Percentiles rank a stretch among this genome's conserved stretches.
Evolutionary conservation across 2,888 invertebrate genomes (phyloP).

Genomic region (Graphium colonna): DNA sequence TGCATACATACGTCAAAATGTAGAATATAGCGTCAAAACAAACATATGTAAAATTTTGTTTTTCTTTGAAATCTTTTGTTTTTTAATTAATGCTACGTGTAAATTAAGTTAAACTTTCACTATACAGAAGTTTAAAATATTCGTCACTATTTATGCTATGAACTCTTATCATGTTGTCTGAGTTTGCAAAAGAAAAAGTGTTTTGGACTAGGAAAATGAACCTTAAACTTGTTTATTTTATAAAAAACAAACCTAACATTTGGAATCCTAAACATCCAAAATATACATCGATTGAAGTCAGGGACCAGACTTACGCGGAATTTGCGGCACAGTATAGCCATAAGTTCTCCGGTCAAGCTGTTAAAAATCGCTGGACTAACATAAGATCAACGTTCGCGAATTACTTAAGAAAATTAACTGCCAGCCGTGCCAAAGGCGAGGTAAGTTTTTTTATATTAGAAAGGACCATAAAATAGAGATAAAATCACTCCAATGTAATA

Average conservation of each 20-base stretch:
- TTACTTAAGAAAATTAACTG: slow-evolving; percentile 62
- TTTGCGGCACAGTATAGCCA: slow-evolving; percentile 64
- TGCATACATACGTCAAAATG: no score
- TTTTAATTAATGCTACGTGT: no score
- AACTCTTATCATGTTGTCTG: slow-evolving; percentile 68
- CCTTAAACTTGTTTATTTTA: slow-evolving; percentile 62
- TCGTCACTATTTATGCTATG: no score
- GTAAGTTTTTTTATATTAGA: slow-evolving; percentile 32
- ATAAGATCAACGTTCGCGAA: slow-evolving; percentile 67
- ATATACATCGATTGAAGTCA: slow-evolving; percentile 54
- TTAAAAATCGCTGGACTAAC: slow-evolving; percentile 72
- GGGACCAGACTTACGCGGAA: slow-evolving; percentile 62
- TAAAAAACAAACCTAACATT: slow-evolving; percentile 58
- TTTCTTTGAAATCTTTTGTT: no score
- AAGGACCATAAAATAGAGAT: no score
- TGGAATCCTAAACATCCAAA: slow-evolving; percentile 71
- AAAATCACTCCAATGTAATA: no score
- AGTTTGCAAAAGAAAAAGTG: slow-evolving; percentile 68
- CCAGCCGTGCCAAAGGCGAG: slow-evolving; percentile 46
- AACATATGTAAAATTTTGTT: no score
- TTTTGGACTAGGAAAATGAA: slow-evolving; percentile 73
- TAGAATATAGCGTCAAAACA: no score
- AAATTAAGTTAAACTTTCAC: no score
- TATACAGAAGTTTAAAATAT: no score
- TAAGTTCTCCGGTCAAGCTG: slow-evolving; percentile 65